Base-by-base conservation (phyloP, 2,888 invertebrate species). In the Sipha maydis region DNA sequence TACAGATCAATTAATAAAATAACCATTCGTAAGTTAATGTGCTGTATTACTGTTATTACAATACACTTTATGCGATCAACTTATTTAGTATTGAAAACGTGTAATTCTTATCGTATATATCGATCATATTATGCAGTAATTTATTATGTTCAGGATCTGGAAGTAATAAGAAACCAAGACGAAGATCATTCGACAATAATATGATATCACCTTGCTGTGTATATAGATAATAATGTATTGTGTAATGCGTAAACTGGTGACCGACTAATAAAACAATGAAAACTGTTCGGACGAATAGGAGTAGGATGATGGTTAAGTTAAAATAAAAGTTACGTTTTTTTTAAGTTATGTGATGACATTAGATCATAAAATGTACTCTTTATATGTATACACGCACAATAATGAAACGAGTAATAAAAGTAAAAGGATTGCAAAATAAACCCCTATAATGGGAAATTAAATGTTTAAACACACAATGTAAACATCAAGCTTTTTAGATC, bases 101-200 rank as follows among this genome's bases (percentile, higher is more conserved):
- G 78, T 54, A 31, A 54, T 78, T 78, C 41, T 78, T 56, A 78
- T 78, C 31, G 31, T 41, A 14, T 28, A 19, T 78, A n/a, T 54
- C 54, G 31, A 56, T 78, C 69, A 28, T 69, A 9, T 25, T 25
- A 69, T 28, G 69, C 69, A 69, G 61, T 61, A 0, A 61, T 61
- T 61, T 61, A 61, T 21, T 28, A 69, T n/a, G 28, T 69, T 69
- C 69, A 3, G 25, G 25, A 7, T 69, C 25, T 69, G 28, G 69
- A 69, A 69, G 28, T 69, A 69, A 28, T 69, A 69, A 28, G 69
- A 54, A 78, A 78, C 78, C 54, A 54, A 56, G 28, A 14, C 31
- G 78, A 78, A 78, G 78, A 56, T 78, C 54, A 41, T 78, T 78
- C 78, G 54, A 78, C 54, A 78, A 78, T 48, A 77, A 77, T 78